These are phyloP conservation scores for Dreissena rostriformis DNA, from an alignment of 1,140 invertebrate species.

Conservation along the genomic window DNA sequence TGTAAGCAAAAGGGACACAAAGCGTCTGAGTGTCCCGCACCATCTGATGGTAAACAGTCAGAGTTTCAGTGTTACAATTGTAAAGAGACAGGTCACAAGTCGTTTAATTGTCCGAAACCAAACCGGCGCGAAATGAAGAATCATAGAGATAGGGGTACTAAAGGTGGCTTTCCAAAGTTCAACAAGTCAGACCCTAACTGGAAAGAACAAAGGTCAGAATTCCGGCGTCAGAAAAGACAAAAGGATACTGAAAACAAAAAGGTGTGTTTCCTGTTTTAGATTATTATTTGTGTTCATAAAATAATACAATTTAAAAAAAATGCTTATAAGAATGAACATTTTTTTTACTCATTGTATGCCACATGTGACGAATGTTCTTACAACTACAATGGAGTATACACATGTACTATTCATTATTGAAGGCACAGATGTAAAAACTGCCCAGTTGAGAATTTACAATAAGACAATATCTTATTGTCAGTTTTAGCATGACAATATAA, in stretches of 20 bases:
- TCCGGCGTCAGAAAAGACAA: conserved; percentile 59
- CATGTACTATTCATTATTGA: no score
- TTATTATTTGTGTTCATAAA: no score
- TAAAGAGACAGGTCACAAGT: conserved; percentile 36
- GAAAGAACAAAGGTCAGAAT: conserved; percentile 60
- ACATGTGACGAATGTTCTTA: no score
- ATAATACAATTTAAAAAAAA: no score
- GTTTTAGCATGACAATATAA: no score
- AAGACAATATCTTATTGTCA: no score
- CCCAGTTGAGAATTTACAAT: no score
- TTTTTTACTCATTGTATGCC: no score
- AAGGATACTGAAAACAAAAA: conserved; percentile 54
- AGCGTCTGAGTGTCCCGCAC: conserved; percentile 89
- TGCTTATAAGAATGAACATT: no score
- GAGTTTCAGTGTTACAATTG: conserved; percentile 47
- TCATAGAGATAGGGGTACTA: conserved; percentile 25
- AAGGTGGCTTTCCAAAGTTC: conserved; percentile 20
- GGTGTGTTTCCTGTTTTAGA: conserved; percentile 28
- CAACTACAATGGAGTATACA: no score
- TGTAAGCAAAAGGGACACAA: conserved; percentile 88
- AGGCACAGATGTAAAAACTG: no score
- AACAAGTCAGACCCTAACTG: conserved; percentile 18
- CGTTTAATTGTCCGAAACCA: conserved; percentile 22
- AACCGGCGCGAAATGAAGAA: conserved; percentile 24
- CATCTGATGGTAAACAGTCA: conserved; percentile 80